These are phyloP conservation scores for Anagrus nilaparvatae DNA, from an alignment of 1,140 invertebrate genomes.

Conservation along the genomic window DNA sequence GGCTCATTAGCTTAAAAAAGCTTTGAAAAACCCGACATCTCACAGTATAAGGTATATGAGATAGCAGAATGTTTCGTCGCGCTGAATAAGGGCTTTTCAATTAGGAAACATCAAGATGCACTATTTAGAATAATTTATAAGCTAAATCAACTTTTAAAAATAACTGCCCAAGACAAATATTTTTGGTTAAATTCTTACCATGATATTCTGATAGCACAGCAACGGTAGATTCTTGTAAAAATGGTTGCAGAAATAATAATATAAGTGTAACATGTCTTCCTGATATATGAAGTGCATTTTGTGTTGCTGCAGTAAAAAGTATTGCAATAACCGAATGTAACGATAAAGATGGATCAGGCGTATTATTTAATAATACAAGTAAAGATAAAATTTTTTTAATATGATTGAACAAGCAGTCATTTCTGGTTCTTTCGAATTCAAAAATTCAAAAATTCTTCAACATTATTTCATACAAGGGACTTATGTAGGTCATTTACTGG, in stretches of 20 bases:
- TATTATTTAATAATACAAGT: constrained; percentile 62
- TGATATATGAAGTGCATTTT: constrained; percentile 78
- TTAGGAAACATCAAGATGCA: too few relatives aligned
- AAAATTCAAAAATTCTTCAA: constrained; percentile 75
- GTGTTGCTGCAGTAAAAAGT: constrained; percentile 70
- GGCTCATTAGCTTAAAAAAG: constrained; percentile 94
- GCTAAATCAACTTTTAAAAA: too few relatives aligned
- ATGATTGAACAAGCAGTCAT: constrained; percentile 70
- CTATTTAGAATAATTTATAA: too few relatives aligned
- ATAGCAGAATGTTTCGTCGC: too few relatives aligned
- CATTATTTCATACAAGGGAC: constrained; percentile 45
- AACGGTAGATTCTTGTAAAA: constrained; percentile 54
- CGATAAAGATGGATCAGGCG: constrained; percentile 69
- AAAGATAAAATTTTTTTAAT: constrained; percentile 75
- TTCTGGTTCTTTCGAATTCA: constrained; percentile 57
- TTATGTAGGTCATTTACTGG: constrained; percentile 52
- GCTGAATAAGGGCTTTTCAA: too few relatives aligned
- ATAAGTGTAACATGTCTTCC: constrained; percentile 81
- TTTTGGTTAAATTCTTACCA: too few relatives aligned
- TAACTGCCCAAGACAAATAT: too few relatives aligned
- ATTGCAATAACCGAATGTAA: constrained; percentile 72
- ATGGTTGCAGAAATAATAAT: constrained; percentile 58
- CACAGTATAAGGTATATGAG: too few relatives aligned
- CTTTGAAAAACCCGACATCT: too few relatives aligned
- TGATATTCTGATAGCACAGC: constrained; percentile 60